These are phyloP conservation scores for Microtus obscurus DNA, from an alignment of 2,797 vertebrate genomes.

Conservation along the genomic window DNA sequence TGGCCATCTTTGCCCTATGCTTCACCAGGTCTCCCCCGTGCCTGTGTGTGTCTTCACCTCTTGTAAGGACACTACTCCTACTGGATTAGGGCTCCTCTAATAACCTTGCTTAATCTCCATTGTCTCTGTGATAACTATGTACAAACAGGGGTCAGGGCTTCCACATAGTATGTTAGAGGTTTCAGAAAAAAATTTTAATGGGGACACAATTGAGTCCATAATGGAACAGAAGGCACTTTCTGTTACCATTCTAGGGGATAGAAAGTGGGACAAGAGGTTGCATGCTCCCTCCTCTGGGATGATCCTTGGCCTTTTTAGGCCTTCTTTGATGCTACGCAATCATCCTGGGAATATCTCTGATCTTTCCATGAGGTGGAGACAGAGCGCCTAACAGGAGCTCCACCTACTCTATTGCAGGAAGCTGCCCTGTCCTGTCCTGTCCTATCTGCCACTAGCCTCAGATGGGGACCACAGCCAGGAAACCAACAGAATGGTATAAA, in stretches of 20 bases:
- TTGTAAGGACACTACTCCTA: background rate
- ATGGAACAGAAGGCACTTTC: background rate
- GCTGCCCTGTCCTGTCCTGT: background rate
- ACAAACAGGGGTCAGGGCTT: background rate
- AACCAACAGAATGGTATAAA: background rate
- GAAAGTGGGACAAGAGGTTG: background rate
- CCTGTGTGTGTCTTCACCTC: background rate
- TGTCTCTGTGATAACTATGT: background rate
- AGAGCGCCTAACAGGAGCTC: background rate
- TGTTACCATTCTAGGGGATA: background rate
- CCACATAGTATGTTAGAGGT: background rate
- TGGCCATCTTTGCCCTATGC: fast-evolving
- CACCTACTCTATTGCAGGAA: background rate
- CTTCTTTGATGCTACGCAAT: fast-evolving
- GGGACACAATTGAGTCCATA: background rate
- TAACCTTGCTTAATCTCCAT: background rate
- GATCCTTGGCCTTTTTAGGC: background rate
- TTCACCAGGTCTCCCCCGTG: background rate
- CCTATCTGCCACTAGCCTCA: background rate
- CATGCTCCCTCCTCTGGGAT: fast-evolving
- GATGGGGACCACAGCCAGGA: background rate
- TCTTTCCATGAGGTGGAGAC: background rate
- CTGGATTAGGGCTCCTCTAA: background rate
- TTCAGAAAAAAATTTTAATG: background rate
- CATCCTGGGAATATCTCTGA: background rate